These are phyloP conservation scores for Troides aeacus DNA, from an alignment of 2,888 invertebrate species.

Conservation along the genomic window DNA sequence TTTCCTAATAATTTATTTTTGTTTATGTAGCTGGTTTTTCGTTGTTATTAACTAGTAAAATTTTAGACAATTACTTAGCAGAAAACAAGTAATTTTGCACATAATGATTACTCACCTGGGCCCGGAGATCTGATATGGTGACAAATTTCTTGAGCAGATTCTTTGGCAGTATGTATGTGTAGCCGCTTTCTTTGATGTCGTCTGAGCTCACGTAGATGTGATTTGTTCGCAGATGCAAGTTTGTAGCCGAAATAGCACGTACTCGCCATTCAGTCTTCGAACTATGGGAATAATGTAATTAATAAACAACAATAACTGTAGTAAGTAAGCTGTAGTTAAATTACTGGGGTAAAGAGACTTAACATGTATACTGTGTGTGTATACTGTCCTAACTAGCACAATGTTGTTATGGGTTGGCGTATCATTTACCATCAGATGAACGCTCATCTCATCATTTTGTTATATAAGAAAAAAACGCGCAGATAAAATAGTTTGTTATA, in stretches of 20 bases:
- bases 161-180: constrained; percentile 96
- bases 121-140: constrained; percentile 97
- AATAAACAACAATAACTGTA: background rate
- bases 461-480: too few species aligned
- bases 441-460: too few species aligned
- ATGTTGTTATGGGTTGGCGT: too few species aligned
- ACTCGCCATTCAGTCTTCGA: constrained; percentile 99
- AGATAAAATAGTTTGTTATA: background rate
- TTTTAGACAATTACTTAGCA: too few species aligned
- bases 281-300: constrained; percentile 62
- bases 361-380: too few species aligned
- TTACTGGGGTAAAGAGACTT: too few species aligned
- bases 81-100: background rate
- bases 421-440: too few species aligned
- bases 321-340: too few species aligned
- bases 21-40: too few species aligned
- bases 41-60: too few species aligned
- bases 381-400: too few species aligned
- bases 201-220: constrained; percentile 99
- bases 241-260: constrained; percentile 98
- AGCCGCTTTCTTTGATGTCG: constrained; percentile 99
- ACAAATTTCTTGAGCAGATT: constrained; percentile 99
- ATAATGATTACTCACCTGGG: constrained; percentile 83
- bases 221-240: constrained; percentile 97
- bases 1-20: too few species aligned